Percentiles rank a stretch among this genome's conserved stretches.
Evolutionary conservation across 2,797 vertebrate species (phyloP).

Genomic region (Coranthus polyacanthus): DNA sequence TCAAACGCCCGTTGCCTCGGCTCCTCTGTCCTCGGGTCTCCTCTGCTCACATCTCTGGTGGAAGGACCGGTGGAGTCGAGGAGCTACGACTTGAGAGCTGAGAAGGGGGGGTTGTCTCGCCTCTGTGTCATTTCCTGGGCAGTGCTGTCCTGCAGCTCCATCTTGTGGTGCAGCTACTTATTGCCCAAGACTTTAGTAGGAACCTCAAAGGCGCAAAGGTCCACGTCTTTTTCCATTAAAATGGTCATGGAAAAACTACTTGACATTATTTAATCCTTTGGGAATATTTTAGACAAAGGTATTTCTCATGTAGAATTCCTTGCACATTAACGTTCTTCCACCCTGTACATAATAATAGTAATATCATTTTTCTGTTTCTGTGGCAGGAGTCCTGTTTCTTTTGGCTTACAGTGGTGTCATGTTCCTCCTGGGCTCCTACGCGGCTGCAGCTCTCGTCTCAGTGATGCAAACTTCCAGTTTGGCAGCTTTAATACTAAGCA

Average conservation of each 20-base stretch:
- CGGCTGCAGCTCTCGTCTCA: constrained; percentile 69
- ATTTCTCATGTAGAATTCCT: not conserved
- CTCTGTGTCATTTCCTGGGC: not conserved
- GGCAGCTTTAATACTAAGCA: constrained; percentile 82
- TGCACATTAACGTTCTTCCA: not conserved
- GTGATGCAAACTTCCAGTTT: constrained; percentile 80
- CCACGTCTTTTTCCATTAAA: too few relatives aligned
- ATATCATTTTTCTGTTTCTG: constrained; percentile 4
- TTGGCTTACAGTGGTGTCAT: constrained; percentile 67
- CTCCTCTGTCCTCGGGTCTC: too few relatives aligned
- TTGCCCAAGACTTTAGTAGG: not conserved
- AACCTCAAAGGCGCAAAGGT: too few relatives aligned
- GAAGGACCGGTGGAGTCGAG: too few relatives aligned
- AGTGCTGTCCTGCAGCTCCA: constrained; percentile 23
- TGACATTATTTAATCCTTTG: too few relatives aligned
- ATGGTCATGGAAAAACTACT: too few relatives aligned
- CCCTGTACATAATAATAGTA: not conserved
- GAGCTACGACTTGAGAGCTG: too few relatives aligned
- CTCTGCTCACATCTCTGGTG: too few relatives aligned
- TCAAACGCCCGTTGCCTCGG: too few relatives aligned
- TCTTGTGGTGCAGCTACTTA: constrained; percentile 27
- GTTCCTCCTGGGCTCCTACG: constrained; percentile 79
- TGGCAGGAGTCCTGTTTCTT: constrained; percentile 83
- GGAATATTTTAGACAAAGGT: not conserved
- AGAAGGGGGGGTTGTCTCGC: too few relatives aligned